phyloP scores from a whole-genome alignment of 1,140 invertebrate genomes.

The Caenorhabditis tropicalis region DNA sequence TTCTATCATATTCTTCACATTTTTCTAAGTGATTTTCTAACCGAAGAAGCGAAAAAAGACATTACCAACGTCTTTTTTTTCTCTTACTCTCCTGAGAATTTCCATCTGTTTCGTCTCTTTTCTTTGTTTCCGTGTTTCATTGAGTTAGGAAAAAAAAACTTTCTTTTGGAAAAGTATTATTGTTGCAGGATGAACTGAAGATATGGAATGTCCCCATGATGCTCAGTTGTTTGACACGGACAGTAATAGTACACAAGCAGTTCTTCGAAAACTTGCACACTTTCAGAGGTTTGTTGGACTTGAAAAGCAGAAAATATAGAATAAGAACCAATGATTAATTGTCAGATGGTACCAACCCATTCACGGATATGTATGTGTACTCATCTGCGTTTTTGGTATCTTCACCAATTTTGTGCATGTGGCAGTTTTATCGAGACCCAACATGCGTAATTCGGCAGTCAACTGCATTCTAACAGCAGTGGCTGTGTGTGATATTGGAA shows the following conservation, averaged over 20 bases:
- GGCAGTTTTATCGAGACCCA: constrained; percentile 62
- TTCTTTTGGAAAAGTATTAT: background rate
- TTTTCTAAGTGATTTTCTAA: constrained; percentile 13
- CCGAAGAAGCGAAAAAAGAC: background rate
- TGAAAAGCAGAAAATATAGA: background rate
- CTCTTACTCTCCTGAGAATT: background rate
- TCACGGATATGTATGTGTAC: constrained; percentile 51
- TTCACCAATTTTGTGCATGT: constrained; percentile 69
- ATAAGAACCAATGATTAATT: constrained; percentile 40
- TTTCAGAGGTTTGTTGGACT: constrained; percentile 35
- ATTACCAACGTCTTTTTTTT: background rate
- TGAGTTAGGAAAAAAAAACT: background rate
- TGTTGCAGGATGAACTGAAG: constrained; percentile 33
- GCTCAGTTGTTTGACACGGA: constrained; percentile 49
- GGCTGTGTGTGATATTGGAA: constrained; percentile 69
- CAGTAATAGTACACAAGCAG: constrained; percentile 23
- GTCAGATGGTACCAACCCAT: constrained; percentile 53
- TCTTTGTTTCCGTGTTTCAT: background rate
- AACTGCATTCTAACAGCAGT: constrained; percentile 66
- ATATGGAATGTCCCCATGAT: constrained; percentile 55
- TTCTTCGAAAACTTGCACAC: constrained; percentile 45
- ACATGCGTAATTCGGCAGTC: constrained; percentile 64
- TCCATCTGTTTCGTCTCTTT: background rate
- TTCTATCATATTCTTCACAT: background rate
- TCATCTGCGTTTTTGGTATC: constrained; percentile 66